Base-by-base conservation (phyloP, 2,888 invertebrate genomes). In the Achlya flavicornis region DNA sequence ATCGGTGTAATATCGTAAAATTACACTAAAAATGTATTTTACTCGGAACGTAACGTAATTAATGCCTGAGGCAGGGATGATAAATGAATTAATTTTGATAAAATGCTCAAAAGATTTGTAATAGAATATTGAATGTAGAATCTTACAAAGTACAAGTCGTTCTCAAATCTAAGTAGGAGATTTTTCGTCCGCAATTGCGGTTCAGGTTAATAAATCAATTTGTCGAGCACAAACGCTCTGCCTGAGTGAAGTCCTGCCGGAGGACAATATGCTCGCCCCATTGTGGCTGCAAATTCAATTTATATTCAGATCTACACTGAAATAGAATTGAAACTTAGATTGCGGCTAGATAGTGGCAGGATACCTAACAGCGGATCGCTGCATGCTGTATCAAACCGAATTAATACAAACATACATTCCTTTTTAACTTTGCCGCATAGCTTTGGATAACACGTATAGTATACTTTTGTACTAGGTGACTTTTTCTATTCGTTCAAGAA, bases 321-420 rank as follows among this genome's bases (percentile, higher is more conserved):
- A 85, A 87, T 84, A 85, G 85, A 83, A 85, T 84, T 83, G 85
- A 86, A 88, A 88, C 86, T 88, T 86, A 85, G 87, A 86, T 87
- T 87, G 86, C 79, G 80, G 77, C 72, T 79, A 82, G 84, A 83
- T 83, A 79, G 78, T 74, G 75, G 73, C 73, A 77, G 80, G 76
- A 35, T 77, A 80, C 78, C 76, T 78, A 79, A 77, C 75, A 77
- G 73, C 68, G 65, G 70, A 70, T 67, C 70, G 68, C 65, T 63
- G 68, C 69, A 73, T 66, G 19, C 3, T 4, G 64, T 67, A 65
- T 67, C 65, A 59, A 65, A 58, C 64, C 66, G 63, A 69, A 66
- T 68, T 62, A 66, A 71, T 66, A 62, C 61, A 65, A 65, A 62
- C 63, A 64, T 67, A 57, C 62, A 33, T 32, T 66, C 66, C 66